Evolutionary conservation across 2,888 invertebrate species (phyloP).

Genomic region (Beris morrisii): DNA sequence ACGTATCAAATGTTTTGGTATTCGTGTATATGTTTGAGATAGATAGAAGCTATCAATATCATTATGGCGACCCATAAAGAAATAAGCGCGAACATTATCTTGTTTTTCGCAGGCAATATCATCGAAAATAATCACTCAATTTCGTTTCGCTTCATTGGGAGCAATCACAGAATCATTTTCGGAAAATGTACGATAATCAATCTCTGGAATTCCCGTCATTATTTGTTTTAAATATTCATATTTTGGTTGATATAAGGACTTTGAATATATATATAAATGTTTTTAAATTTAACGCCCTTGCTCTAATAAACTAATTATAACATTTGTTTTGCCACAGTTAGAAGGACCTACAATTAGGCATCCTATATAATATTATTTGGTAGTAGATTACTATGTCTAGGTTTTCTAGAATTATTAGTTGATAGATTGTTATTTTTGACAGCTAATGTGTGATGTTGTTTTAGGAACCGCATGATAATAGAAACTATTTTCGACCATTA

Average conservation of each 20-base stretch:
- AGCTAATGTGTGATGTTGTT: not conserved
- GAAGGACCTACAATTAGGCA: constrained; percentile 47
- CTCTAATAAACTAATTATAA: constrained; percentile 46
- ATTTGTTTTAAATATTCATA: constrained; percentile 32
- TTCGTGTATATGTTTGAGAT: constrained; percentile 47
- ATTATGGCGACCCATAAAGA: constrained; percentile 48
- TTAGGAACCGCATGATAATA: too few species aligned
- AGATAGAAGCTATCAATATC: constrained; percentile 49
- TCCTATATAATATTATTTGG: too few species aligned
- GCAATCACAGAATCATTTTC: constrained; percentile 33
- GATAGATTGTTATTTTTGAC: too few species aligned
- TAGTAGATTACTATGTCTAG: too few species aligned
- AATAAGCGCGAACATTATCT: constrained; percentile 45
- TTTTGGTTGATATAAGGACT: too few species aligned
- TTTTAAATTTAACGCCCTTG: constrained; percentile 48
- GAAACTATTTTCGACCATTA: too few species aligned
- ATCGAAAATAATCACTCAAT: constrained; percentile 48
- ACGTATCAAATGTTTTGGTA: constrained; percentile 49
- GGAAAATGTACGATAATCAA: constrained; percentile 32
- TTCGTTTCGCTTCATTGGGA: constrained; percentile 39
- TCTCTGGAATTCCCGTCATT: constrained; percentile 39
- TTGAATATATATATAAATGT: constrained; percentile 50
- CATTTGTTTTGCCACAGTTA: constrained; percentile 51
- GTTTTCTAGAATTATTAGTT: too few species aligned
- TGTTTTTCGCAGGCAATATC: constrained; percentile 49